These are phyloP conservation scores for Gymnogyps californianus DNA, from an alignment of 2,113 vertebrate genomes.

Conservation along the genomic window DNA sequence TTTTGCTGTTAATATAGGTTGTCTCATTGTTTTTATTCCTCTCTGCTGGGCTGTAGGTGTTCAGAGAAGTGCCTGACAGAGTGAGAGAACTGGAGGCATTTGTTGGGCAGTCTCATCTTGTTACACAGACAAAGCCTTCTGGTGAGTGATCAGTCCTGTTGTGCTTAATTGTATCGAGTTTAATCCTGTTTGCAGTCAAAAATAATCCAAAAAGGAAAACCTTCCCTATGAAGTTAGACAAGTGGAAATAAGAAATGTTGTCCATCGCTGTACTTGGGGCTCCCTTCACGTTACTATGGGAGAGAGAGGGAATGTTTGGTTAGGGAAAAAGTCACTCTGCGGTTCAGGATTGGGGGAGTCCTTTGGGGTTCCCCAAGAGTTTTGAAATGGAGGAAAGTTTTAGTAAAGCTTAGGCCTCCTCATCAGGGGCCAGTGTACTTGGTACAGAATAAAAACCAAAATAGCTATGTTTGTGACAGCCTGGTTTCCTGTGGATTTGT, in stretches of 20 bases:
- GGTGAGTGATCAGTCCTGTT: constrained; percentile 43
- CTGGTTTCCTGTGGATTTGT: background rate
- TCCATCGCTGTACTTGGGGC: accelerated
- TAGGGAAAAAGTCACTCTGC: background rate
- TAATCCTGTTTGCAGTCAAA: background rate
- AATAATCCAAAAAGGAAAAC: background rate
- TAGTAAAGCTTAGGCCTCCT: background rate
- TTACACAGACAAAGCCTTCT: constrained; percentile 71
- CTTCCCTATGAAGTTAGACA: background rate
- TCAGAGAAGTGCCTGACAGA: constrained; percentile 80
- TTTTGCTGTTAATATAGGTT: background rate
- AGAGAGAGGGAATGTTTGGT: background rate
- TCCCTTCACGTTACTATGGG: background rate
- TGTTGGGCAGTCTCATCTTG: constrained; percentile 61
- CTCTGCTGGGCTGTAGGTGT: constrained; percentile 66
- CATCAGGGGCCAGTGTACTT: background rate
- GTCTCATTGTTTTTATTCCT: background rate
- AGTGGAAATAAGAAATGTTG: background rate
- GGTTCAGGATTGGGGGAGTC: background rate
- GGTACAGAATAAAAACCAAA: background rate
- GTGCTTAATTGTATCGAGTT: background rate
- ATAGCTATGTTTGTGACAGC: background rate
- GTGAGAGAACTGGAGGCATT: constrained; percentile 76
- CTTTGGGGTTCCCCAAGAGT: background rate
- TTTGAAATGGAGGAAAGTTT: background rate